Conservation (phyloP, 2,888 invertebrate genomes). For the Tortrix viridana region DNA sequence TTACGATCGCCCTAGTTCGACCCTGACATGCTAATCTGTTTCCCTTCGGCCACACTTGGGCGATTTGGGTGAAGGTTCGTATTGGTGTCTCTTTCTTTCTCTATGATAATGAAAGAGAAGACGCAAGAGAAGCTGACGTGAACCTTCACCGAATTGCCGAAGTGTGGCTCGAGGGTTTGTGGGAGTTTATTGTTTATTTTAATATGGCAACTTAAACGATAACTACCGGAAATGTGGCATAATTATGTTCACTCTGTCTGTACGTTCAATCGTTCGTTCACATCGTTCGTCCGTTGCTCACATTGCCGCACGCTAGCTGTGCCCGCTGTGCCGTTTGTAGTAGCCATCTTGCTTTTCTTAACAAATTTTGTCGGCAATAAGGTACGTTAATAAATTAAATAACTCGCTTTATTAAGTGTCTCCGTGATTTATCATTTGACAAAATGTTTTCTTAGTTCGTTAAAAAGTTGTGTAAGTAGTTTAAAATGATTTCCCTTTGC, state of each 20-base stretch:
- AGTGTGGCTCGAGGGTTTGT: too few species aligned
- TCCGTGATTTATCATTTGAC: slow-evolving; percentile 43
- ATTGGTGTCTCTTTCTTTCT: too few species aligned
- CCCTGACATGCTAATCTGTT: too few species aligned
- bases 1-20: too few species aligned
- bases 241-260: slow-evolving; percentile 19
- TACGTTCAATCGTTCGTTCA: slow-evolving; percentile 51
- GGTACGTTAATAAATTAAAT: slow-evolving; percentile 68
- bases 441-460: slow-evolving; percentile 40
- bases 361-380: slow-evolving; percentile 72
- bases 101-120: too few species aligned
- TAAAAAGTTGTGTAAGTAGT: slow-evolving; percentile 44
- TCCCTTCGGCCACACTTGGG: too few species aligned
- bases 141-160: too few species aligned
- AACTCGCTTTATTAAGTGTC: slow-evolving; percentile 49
- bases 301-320: too few species aligned
- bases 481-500: slow-evolving; percentile 43
- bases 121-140: too few species aligned
- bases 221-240: slow-evolving; percentile 28
- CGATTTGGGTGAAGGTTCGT: too few species aligned
- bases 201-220: background rate
- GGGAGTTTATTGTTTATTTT: slow-evolving; percentile 1
- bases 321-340: slow-evolving; percentile 42
- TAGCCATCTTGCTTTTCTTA: slow-evolving; percentile 81
- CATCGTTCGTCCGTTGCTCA: slow-evolving; percentile 25